Base-by-base conservation (phyloP, 1,140 invertebrate genomes). In the Musca domestica region DNA sequence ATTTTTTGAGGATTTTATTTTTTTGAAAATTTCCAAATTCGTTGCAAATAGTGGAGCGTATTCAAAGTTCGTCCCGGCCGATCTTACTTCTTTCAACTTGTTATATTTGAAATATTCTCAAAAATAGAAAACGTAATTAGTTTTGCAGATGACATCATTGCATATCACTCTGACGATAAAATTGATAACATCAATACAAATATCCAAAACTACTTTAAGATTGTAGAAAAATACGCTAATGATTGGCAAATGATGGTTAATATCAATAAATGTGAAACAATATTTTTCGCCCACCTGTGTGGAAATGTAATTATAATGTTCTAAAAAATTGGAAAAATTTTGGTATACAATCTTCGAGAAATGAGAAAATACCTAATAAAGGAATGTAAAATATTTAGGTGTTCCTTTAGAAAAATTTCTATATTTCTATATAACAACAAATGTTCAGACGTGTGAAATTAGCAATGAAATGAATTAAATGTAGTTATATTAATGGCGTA, bases 181-280 rank as follows among this genome's bases (percentile, higher is more conserved):
- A 66, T 66, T 23, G n/a, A 12, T 5, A 34, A 25, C 22, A 66
- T 51, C 9, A 66, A 52, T 47, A 46, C 22, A 49, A 15, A 65
- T n/a, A 2, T 65, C n/a, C 64, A 65, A 65, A 30, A 23, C 22
- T 17, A 34, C 22, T 66, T 47, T 25, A 51, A 27, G 49, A 52
- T 15, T 27, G 19, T 52, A 17, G 65, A 66, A 66, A 27, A 49
- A 25, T 66, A 66, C 27, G 47, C 65, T 15, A 51, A 17, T 20
- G 30, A 52, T 47, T 66, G 65, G 65, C 17, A 66, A 15, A 41
- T 66, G 2, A 66, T 51, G 52, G 3, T 66, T 12, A 65, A 65
- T 23, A 46, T 27, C 3, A 20, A 52, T 12, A 66, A 66, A 66
- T 66, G 65, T 52, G 65, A 66, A 51, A 66, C 46, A 19, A 66